A percentile compares a stretch with the other conserved stretches of the same genome.
These are phyloP conservation scores for Abramis brama DNA, from an alignment of 2,113 vertebrate genomes.

Conservation along the genomic window DNA sequence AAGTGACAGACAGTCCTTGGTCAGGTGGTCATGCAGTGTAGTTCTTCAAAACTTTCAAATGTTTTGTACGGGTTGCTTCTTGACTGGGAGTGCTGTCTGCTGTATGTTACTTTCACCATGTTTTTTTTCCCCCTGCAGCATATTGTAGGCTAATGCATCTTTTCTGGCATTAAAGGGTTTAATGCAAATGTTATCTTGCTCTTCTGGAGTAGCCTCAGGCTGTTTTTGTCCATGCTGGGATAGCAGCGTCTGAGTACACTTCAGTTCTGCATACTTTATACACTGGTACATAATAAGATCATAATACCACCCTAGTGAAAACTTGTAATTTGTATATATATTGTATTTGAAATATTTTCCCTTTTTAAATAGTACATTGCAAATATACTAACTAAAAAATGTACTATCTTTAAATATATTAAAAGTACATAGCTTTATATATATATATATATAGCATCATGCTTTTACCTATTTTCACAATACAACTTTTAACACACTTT, in stretches of 20 bases:
- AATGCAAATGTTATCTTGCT: background rate
- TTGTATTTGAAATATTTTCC: too few species aligned
- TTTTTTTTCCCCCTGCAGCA: background rate
- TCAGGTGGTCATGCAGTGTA: background rate
- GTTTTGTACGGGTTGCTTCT: background rate
- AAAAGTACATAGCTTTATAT: too few species aligned
- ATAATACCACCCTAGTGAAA: background rate
- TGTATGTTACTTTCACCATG: background rate
- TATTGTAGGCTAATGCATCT: constrained; percentile 28
- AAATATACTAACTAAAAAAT: too few species aligned
- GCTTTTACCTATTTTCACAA: too few species aligned
- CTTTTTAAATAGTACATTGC: too few species aligned
- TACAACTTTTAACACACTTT: too few species aligned
- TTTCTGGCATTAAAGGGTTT: constrained; percentile 1
- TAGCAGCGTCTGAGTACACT: constrained; percentile 11
- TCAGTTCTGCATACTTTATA: constrained; percentile 10
- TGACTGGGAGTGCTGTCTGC: background rate
- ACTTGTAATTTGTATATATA: too few species aligned
- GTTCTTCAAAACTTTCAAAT: background rate
- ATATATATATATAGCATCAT: too few species aligned
- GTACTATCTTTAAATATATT: too few species aligned
- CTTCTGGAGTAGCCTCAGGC: background rate
- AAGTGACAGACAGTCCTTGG: constrained; percentile 6
- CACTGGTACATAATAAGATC: background rate
- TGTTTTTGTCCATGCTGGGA: constrained; percentile 3